Evolutionary conservation across 2,113 vertebrate genomes (phyloP).

Genomic region (Rynchops niger): DNA sequence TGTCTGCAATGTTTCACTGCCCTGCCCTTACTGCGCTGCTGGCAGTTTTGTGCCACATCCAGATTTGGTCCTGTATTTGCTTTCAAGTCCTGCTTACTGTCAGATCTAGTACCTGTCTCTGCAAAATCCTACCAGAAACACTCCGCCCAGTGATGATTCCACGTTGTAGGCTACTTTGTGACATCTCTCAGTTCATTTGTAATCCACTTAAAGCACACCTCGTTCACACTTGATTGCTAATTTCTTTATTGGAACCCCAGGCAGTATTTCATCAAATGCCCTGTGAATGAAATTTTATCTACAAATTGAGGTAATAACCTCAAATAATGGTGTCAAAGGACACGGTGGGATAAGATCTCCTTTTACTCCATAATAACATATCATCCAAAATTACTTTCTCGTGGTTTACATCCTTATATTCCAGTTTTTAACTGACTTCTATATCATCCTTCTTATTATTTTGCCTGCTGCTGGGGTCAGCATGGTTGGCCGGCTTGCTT

Average conservation of each 20-base stretch:
- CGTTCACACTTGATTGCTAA: neutral
- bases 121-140: neutral
- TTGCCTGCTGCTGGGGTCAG: neutral
- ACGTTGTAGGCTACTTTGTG: fast-evolving
- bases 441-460: neutral
- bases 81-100: neutral
- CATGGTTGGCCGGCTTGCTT: neutral
- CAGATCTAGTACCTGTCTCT: neutral
- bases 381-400: neutral
- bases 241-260: neutral
- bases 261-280: neutral
- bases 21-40: neutral
- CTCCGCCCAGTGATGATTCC: neutral
- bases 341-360: neutral
- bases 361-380: neutral
- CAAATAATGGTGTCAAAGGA: neutral
- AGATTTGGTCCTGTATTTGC: neutral
- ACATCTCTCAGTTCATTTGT: neutral
- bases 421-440: neutral
- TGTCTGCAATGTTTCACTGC: neutral
- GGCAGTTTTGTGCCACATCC: neutral
- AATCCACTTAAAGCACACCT: neutral
- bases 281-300: neutral
- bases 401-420: neutral
- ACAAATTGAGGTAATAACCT: neutral